These are phyloP conservation scores for Ephestia elutella DNA, from an alignment of 1,140 invertebrate genomes.

Conservation along the genomic window DNA sequence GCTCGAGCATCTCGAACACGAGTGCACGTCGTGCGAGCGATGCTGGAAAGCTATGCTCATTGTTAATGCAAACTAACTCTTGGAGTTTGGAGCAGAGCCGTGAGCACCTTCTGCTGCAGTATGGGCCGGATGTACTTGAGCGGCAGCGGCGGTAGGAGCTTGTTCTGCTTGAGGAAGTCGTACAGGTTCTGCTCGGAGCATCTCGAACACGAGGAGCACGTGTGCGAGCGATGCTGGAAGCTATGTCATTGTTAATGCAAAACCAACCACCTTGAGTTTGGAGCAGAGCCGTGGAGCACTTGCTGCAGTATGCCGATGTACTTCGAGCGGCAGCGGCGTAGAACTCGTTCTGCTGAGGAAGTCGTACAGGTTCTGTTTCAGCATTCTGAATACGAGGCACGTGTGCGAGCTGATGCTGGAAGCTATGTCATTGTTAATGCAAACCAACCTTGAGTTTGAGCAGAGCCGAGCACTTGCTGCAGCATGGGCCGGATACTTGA, in stretches of 20 bases:
- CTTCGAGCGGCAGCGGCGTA: conserved; percentile 95
- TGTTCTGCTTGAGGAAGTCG: conserved; percentile 99
- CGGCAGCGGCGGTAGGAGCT: conserved; percentile 98
- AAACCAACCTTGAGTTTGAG: conserved; percentile 92
- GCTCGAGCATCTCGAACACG: conserved; percentile 99
- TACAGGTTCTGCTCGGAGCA: conserved; percentile 99
- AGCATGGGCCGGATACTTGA: conserved; percentile 99
- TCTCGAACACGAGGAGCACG: conserved; percentile 99
- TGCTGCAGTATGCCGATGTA: conserved; percentile 99
- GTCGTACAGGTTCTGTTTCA: conserved; percentile 99
- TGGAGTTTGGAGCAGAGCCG: too few species aligned
- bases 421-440: too few species aligned
- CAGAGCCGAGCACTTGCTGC: conserved; percentile 98
- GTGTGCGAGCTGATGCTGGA: too few species aligned
- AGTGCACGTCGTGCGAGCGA: too few species aligned
- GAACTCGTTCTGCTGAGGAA: conserved; percentile 99
- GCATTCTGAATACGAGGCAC: conserved; percentile 95
- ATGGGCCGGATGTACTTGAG: conserved; percentile 99
- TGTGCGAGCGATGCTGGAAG: too few species aligned
- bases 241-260: too few species aligned
- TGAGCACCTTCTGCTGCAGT: conserved; percentile 97
- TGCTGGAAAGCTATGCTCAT: too few species aligned
- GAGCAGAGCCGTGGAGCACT: conserved; percentile 84
- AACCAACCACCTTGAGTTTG: conserved; percentile 92
- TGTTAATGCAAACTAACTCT: too few species aligned